Base-by-base conservation (phyloP, 1,140 invertebrate genomes). In the Drosophila mojavensis region DNA sequence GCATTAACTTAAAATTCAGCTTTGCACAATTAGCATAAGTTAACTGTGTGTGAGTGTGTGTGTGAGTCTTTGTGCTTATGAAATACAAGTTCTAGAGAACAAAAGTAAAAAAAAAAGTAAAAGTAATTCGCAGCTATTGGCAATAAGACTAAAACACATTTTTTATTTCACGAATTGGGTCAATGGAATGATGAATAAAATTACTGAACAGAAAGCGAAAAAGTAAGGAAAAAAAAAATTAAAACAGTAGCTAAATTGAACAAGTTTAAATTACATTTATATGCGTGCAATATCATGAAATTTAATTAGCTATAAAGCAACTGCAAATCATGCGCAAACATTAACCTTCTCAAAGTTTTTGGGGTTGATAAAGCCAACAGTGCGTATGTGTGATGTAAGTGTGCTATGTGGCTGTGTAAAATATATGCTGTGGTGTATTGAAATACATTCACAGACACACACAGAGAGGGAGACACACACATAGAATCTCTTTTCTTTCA, bases 1-100 rank as follows among this genome's bases (percentile, higher is more conserved):
- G 69, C 81, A 86, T 79, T 88, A 79, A 75, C 78, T 86, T 81
- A 56, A 63, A 69, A 79, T 81, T 81, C 55, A 75, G 62, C 78
- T 73, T 68, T 45, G 48, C 50, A 43, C 68, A 62, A 83, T 88
- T 88, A 79, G 71, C 82, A 86, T 88, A 88, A 86, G 71, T 76
- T 88, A 70, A 9, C n/a, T 47, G 15, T 33, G 33, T 0, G 33
- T 33, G 33, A 1, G 33, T 33, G 33, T 33, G 28, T 30, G 41
- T 45, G n/a, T 43, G 41, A 15, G 11, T 41, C 4, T 13, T 4
- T 45, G 41, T 2, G 41, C 15, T 15, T 81, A 51, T 63, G 68
- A 74, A 63, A 72, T 63, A 79, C 75, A 66, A 73, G 65, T 82
- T 79, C 56, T 75, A 56, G 53, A 41, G 59, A 41, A 45, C 7